A percentile compares a stretch with the other conserved stretches of the same genome.
These are phyloP conservation scores for Bellardia bayeri DNA, from an alignment of 2,888 invertebrate genomes.

Conservation along the genomic window DNA sequence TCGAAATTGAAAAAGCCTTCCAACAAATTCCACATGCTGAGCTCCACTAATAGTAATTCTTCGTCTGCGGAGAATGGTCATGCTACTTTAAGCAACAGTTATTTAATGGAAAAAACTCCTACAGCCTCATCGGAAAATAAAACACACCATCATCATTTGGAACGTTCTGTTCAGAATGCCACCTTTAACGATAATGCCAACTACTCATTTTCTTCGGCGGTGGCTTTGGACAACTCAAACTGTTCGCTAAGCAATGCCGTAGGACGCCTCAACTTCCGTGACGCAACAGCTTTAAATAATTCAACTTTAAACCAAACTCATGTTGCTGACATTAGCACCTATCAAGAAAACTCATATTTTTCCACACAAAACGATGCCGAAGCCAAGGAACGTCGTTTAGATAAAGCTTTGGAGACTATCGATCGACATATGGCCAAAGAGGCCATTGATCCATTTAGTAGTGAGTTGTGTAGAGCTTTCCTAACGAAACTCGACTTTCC, in stretches of 20 bases:
- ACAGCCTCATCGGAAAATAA: conserved; percentile 67
- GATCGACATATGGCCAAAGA: conserved; percentile 82
- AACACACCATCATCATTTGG: conserved; percentile 57
- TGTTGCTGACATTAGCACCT: conserved; percentile 82
- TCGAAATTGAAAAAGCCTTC: conserved; percentile 77
- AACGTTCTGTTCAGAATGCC: conserved; percentile 77
- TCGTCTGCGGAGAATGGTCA: conserved; percentile 77
- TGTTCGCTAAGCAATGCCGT: conserved; percentile 81
- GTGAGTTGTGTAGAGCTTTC: conserved; percentile 88
- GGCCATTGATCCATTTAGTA: conserved; percentile 92
- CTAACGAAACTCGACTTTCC: conserved; percentile 91
- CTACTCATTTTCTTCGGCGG: conserved; percentile 82
- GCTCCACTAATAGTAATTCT: conserved; percentile 81
- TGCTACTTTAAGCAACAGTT: conserved; percentile 64
- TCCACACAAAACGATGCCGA: conserved; percentile 83
- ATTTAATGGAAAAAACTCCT: conserved; percentile 70
- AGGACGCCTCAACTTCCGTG: conserved; percentile 81
- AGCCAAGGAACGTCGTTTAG: conserved; percentile 81
- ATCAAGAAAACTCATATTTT: conserved; percentile 84
- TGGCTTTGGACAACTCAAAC: conserved; percentile 81
- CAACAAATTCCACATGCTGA: conserved; percentile 76
- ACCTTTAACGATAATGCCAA: conserved; percentile 82
- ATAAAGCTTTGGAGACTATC: conserved; percentile 82
- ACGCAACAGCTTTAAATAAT: conserved; percentile 74
- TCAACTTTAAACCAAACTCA: conserved; percentile 71